These are phyloP conservation scores for Cremastobaeus sp. DNA, from an alignment of 2,888 invertebrate species.

Conservation along the genomic window DNA sequence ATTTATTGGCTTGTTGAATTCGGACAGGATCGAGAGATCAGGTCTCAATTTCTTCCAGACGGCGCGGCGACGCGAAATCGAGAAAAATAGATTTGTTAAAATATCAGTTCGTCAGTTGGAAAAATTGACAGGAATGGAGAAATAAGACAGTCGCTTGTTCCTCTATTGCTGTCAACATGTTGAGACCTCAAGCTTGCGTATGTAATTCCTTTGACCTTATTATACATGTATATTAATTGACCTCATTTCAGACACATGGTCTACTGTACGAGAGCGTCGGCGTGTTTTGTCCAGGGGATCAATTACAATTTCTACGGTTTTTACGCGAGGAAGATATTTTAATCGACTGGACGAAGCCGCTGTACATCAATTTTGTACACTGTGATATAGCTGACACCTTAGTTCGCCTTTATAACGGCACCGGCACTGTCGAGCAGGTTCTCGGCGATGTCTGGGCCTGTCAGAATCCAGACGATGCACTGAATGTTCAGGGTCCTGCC, in stretches of 20 bases:
- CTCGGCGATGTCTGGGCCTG: conserved; percentile 89
- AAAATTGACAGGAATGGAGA: no score
- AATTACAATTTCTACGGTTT: conserved; percentile 85
- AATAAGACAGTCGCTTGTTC: no score
- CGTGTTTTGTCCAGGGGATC: conserved; percentile 89
- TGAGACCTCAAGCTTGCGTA: background rate
- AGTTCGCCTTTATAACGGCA: conserved; percentile 84
- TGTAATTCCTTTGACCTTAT: background rate
- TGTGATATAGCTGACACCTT: conserved; percentile 88
- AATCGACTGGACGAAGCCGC: conserved; percentile 88
- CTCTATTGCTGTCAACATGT: background rate
- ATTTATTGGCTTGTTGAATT: background rate
- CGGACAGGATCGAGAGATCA: no score
- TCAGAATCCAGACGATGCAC: conserved; percentile 79
- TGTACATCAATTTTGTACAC: conserved; percentile 93
- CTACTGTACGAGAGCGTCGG: conserved; percentile 90
- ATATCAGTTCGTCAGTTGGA: no score
- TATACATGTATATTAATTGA: background rate
- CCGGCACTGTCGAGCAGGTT: conserved; percentile 85
- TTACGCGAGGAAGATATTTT: conserved; percentile 87
- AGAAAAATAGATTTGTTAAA: no score
- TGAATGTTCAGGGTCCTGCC: conserved; percentile 60
- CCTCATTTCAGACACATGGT: conserved; percentile 85
- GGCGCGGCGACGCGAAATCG: no score
- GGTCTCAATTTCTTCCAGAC: no score